Percentiles rank a stretch among this genome's conserved stretches.
Conservation (phyloP, 1,140 invertebrate genomes). For the Cotesia vestalis region DNA sequence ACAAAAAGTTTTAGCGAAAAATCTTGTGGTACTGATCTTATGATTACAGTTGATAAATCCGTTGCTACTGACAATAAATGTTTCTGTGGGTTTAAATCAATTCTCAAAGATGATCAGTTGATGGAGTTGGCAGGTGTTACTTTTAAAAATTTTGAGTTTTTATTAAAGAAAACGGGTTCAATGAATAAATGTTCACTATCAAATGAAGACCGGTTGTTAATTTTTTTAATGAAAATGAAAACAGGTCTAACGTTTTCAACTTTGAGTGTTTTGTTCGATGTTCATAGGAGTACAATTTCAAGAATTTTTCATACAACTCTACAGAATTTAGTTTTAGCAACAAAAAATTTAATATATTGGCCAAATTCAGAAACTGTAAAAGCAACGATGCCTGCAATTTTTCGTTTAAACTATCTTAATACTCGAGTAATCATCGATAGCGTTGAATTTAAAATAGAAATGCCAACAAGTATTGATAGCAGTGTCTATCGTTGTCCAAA, state of each 20-base stretch:
- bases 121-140: constrained; percentile 14
- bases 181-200: background rate
- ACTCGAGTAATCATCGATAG: constrained; percentile 59
- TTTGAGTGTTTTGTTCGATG: constrained; percentile 31
- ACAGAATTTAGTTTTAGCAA: constrained; percentile 6
- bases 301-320: constrained; percentile 30
- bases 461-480: constrained; percentile 44
- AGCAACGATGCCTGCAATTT: constrained; percentile 39
- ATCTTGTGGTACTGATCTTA: background rate
- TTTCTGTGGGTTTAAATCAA: constrained; percentile 17
- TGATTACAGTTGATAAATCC: background rate
- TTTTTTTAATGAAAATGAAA: constrained; percentile 45
- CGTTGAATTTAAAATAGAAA: constrained; percentile 42
- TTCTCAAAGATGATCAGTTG: constrained; percentile 14
- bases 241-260: constrained; percentile 32
- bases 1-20: background rate
- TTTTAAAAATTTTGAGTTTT: constrained; percentile 13
- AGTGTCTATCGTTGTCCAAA: constrained; percentile 47
- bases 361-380: constrained; percentile 27
- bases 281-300: constrained; percentile 32
- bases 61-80: background rate
- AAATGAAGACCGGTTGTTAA: constrained; percentile 37
- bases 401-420: constrained; percentile 49
- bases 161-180: constrained; percentile 6
- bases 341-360: constrained; percentile 32